Evolutionary conservation across 2,113 vertebrate genomes (phyloP).

Genomic region (Tauraco erythrolophus): DNA sequence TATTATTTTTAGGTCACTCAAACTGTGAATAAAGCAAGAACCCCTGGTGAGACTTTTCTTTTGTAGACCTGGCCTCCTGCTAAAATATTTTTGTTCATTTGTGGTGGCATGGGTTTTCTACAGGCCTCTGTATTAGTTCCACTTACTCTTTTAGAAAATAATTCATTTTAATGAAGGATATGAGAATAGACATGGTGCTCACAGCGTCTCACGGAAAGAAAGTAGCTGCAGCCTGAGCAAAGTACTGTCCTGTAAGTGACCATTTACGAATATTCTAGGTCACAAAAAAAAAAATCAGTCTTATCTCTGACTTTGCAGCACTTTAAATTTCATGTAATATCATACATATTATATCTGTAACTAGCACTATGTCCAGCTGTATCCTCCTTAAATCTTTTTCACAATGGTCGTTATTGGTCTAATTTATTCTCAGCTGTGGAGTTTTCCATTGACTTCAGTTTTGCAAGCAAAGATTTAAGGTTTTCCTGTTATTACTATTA

Average conservation of each 20-base stretch:
- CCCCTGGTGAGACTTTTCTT: neutral
- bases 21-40: slow-evolving; percentile 61
- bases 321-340: neutral
- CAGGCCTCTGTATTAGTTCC: neutral
- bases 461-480: neutral
- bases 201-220: neutral
- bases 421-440: neutral
- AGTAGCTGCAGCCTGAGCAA: neutral
- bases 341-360: neutral
- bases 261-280: neutral
- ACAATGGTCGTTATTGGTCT: neutral
- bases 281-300: neutral
- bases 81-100: slow-evolving; percentile 14
- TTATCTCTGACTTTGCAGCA: neutral
- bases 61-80: neutral
- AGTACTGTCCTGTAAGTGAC: neutral
- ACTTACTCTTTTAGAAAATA: neutral
- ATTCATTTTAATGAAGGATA: neutral
- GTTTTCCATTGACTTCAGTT: neutral
- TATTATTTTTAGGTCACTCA: slow-evolving; percentile 54
- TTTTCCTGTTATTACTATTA: neutral
- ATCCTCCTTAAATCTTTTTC: neutral
- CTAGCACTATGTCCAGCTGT: neutral
- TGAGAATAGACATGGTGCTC: neutral
- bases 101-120: neutral